These are phyloP conservation scores for Lumbricus terrestris DNA, from an alignment of 2,888 invertebrate genomes.

Conservation along the genomic window DNA sequence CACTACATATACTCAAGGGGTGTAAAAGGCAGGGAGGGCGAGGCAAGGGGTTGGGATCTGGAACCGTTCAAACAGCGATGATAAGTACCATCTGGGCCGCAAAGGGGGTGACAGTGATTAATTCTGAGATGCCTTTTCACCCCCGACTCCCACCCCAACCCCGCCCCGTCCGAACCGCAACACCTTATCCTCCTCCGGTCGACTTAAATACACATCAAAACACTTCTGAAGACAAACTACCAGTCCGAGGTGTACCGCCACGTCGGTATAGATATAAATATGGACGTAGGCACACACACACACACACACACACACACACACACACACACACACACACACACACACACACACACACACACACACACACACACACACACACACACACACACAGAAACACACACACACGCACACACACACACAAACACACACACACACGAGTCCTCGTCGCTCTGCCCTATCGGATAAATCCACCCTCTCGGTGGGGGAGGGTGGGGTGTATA, in stretches of 20 bases:
- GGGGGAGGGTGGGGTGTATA: not conserved
- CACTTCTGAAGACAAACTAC: not conserved
- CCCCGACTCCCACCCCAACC: not conserved
- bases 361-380: too few relatives aligned
- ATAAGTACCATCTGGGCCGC: not conserved
- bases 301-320: too few relatives aligned
- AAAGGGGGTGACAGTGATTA: not conserved
- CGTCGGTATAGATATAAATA: slow-evolving; percentile 3
- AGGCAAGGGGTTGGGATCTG: not conserved
- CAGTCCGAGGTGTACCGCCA: not conserved
- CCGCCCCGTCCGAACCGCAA: too few relatives aligned
- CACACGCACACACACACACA: too few relatives aligned
- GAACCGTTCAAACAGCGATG: not conserved
- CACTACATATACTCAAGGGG: not conserved
- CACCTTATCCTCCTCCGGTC: not conserved
- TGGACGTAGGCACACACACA: not conserved
- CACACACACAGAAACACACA: too few relatives aligned
- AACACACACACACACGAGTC: too few relatives aligned
- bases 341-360: too few relatives aligned
- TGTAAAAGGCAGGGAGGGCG: not conserved
- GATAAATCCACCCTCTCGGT: too few relatives aligned
- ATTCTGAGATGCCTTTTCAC: not conserved
- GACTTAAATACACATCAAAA: not conserved
- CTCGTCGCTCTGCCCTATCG: not conserved
- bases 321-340: too few relatives aligned